Conservation (phyloP, 2,888 invertebrate genomes). For the Pseudococcus longispinus region DNA sequence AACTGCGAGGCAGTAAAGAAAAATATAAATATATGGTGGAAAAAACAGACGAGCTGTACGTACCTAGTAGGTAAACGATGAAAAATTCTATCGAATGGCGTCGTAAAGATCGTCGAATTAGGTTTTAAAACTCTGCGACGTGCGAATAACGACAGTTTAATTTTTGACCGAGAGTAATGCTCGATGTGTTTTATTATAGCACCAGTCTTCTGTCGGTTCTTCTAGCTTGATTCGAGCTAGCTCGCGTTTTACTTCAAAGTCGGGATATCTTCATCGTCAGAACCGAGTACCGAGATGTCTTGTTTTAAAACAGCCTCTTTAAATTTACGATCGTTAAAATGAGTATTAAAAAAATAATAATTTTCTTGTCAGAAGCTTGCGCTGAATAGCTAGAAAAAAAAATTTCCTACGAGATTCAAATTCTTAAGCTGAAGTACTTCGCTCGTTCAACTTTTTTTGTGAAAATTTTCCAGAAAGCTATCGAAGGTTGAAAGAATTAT, state of each 20-base stretch:
- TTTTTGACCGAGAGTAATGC: constrained; percentile 15
- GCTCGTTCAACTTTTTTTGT: not conserved
- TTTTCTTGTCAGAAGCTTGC: not conserved
- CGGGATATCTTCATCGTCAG: not conserved
- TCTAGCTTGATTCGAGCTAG: not conserved
- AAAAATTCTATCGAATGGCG: constrained; percentile 27
- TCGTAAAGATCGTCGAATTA: constrained; percentile 31
- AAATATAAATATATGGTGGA: constrained; percentile 2
- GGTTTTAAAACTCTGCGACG: constrained; percentile 16
- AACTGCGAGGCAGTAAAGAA: constrained; percentile 37
- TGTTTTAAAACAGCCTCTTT: not conserved
- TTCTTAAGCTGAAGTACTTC: not conserved
- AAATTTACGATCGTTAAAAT: not conserved
- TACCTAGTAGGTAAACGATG: no score
- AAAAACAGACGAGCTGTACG: not conserved
- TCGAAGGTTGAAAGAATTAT: not conserved
- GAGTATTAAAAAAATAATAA: not conserved
- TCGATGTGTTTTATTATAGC: constrained; percentile 22
- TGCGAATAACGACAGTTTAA: constrained; percentile 31
- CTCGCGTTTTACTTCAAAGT: not conserved
- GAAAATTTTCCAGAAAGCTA: not conserved
- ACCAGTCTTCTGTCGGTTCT: not conserved
- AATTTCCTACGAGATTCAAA: not conserved
- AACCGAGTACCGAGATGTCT: not conserved
- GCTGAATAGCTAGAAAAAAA: not conserved